Conservation (phyloP, 2,888 invertebrate genomes). For the Plebejus argus region DNA sequence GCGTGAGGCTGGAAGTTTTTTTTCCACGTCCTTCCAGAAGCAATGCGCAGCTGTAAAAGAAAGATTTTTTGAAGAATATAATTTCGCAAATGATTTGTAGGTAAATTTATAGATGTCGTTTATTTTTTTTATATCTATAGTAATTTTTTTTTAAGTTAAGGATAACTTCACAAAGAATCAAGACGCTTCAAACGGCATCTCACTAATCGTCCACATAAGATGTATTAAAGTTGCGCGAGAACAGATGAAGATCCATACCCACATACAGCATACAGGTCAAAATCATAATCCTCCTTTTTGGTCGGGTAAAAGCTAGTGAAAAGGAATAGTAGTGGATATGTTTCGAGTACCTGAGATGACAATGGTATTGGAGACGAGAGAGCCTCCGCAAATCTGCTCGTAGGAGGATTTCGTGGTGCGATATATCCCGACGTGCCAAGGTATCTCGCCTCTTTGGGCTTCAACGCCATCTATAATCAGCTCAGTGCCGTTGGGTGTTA, state of each 20-base stretch:
- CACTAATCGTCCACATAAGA: too few relatives aligned
- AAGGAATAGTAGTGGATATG: neutral
- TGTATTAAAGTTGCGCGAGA: too few relatives aligned
- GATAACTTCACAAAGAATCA: too few relatives aligned
- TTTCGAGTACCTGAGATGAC: conserved; percentile 55
- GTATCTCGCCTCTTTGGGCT: conserved; percentile 59
- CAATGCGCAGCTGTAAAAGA: conserved; percentile 59
- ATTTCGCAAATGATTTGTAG: neutral
- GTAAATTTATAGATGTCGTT: too few relatives aligned
- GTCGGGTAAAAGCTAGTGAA: neutral
- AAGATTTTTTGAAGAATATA: neutral
- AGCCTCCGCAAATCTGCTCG: conserved; percentile 79
- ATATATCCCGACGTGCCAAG: conserved; percentile 81
- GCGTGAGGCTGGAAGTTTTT: conserved; percentile 44
- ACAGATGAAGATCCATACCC: too few relatives aligned
- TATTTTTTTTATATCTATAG: too few relatives aligned
- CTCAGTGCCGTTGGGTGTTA: conserved; percentile 50
- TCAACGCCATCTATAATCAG: conserved; percentile 63
- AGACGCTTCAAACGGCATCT: too few relatives aligned
- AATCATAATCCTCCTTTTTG: too few relatives aligned
- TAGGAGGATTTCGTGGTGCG: conserved; percentile 59
- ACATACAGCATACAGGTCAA: too few relatives aligned
- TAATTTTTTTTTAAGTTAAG: too few relatives aligned
- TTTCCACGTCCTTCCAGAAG: conserved; percentile 52
- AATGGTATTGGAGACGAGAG: conserved; percentile 60